Base-by-base conservation (phyloP, 2,113 vertebrate species). In the Talpa occidentalis region DNA sequence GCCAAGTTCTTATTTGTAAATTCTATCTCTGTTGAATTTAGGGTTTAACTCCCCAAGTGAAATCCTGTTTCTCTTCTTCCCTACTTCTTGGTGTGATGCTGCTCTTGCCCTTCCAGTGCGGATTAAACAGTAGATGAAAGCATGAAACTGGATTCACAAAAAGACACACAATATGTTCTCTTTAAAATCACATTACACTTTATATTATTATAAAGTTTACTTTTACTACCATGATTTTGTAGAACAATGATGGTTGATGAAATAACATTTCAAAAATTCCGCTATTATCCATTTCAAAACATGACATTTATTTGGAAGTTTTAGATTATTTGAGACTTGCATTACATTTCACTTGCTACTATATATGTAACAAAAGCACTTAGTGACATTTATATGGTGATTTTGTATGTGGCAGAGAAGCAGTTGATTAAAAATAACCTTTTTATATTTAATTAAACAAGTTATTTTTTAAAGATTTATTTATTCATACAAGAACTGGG, bases 311-410 rank as follows among this genome's bases (percentile, higher is more conserved):
- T 82, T 90, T 92, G 78, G 42, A 47, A 60, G 40, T 28, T 69
- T 87, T 70, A 52, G 42, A 44, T 92, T 76, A 76, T 74, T 56
- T 60, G 52, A 95, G 19, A 59, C 26, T 74, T 73, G 24, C 1
- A 21, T 79, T 90, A 52, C 28, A 74, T 84, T 69, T 74, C 44
- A 92, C 64, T 35, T 84, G 24, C 24, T 76, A 49, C 42, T 60
- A 5, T 12, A 52, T 73, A 30, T 54, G 42, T 64, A 91, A 66
- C 49, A 82, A 78, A 73, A 94, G 24, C 69, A 47, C 24, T 56
- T 22, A 56, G 28, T 91, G 91, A 93, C 64, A 84, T 96, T 87
- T 73, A 94, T 74, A 78, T 93, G 10, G 42, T 95, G 82, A 59
- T 5, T 69, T 74, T 69, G 0, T 83, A 49, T 85, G 40, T 30